Conservation (phyloP, 1,140 invertebrate genomes). For the Drosophila tropicalis region DNA sequence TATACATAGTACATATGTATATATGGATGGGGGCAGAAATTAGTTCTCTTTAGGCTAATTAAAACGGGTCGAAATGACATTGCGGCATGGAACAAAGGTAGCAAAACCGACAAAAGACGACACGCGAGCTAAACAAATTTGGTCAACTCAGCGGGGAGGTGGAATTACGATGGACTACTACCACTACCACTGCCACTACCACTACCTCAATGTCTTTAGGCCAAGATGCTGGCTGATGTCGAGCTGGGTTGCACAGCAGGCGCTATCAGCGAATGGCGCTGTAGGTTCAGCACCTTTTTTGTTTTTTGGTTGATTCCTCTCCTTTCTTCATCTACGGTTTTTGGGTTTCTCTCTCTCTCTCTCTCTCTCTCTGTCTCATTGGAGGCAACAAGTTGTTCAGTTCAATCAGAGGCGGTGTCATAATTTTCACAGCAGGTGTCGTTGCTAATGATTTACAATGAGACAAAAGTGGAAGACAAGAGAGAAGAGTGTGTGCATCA, state of each 20-base stretch:
- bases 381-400: constrained; percentile 68
- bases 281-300: constrained; percentile 72
- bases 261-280: constrained; percentile 68
- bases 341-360: constrained; percentile 10
- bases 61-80: constrained; percentile 57
- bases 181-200: too few species aligned
- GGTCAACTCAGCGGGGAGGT: constrained; percentile 56
- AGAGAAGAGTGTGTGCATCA: neutral
- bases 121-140: constrained; percentile 74
- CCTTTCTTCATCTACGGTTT: neutral
- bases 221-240: neutral
- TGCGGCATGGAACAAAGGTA: constrained; percentile 23
- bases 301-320: constrained; percentile 18
- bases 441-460: constrained; percentile 76
- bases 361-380: constrained; percentile 8
- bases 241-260: constrained; percentile 48
- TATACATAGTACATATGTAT: too few species aligned
- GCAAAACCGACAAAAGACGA: constrained; percentile 16
- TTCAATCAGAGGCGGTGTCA: constrained; percentile 82
- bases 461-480: constrained; percentile 11
- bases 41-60: constrained; percentile 42
- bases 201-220: neutral
- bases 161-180: neutral
- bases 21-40: neutral
- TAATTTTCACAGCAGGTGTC: constrained; percentile 83